phyloP scores from a whole-genome alignment of 2,797 vertebrate species.

The Mormyrops boulengeri region DNA sequence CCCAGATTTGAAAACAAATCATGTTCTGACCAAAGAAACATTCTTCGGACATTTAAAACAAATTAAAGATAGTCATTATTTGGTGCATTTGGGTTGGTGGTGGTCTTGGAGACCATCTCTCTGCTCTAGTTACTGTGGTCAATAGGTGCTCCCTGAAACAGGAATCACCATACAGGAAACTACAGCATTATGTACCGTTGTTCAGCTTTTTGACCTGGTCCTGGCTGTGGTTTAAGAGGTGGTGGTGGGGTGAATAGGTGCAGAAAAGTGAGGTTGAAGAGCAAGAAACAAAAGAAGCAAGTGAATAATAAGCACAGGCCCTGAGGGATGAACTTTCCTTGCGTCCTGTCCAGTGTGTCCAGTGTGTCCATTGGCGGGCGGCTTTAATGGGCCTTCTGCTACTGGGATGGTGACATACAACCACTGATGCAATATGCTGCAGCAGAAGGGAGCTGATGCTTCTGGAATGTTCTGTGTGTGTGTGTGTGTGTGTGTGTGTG shows the following conservation, averaged over 20 bases:
- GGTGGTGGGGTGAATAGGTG: background rate
- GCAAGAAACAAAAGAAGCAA: background rate
- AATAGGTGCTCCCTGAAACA: background rate
- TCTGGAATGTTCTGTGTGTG: background rate
- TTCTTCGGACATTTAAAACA: background rate
- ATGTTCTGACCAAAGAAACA: background rate
- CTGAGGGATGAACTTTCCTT: background rate
- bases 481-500: background rate
- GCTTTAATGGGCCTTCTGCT: background rate
- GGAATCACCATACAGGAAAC: background rate
- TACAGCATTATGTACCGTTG: background rate
- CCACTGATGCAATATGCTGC: background rate
- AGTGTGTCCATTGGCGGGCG: background rate
- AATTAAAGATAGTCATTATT: conserved; percentile 38
- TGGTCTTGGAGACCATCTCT: background rate
- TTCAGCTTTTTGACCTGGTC: background rate
- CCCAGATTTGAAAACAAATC: background rate
- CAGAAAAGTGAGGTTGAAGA: background rate
- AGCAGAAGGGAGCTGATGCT: background rate
- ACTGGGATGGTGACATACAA: background rate
- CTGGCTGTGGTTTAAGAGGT: background rate
- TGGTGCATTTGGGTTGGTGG: background rate
- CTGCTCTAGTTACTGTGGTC: background rate
- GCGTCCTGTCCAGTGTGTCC: background rate
- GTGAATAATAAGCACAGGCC: background rate